Percentiles rank a stretch among this genome's conserved stretches.
Evolutionary conservation across 2,113 vertebrate species (phyloP).

Genomic region (Ivindomyrus marchei): DNA sequence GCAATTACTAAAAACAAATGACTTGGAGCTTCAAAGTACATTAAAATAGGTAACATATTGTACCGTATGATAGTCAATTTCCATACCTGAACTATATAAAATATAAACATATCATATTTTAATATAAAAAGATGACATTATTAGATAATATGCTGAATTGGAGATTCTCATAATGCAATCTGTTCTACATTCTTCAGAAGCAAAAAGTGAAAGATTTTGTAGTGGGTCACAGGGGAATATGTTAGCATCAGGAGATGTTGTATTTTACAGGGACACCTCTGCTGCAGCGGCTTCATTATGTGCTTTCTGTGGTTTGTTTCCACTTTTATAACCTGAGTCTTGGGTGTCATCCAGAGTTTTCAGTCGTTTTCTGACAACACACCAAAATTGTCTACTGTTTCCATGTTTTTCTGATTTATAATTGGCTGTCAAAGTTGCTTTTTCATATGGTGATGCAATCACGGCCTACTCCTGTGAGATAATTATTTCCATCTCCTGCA

Average conservation of each 20-base stretch:
- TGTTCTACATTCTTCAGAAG: not conserved
- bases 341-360: not conserved
- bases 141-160: not conserved
- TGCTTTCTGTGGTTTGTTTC: not conserved
- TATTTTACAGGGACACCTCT: not conserved
- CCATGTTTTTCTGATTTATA: not conserved
- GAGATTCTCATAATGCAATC: not conserved
- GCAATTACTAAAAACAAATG: not conserved
- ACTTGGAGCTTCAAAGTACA: not conserved
- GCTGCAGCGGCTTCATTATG: not conserved
- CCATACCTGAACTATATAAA: not conserved
- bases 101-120: not conserved
- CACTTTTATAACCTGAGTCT: not conserved
- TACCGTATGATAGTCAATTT: not conserved
- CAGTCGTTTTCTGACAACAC: not conserved
- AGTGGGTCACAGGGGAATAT: not conserved
- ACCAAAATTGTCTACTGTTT: not conserved
- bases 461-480: conserved; percentile 6
- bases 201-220: not conserved
- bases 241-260: not conserved
- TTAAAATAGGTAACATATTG: conserved; percentile 3
- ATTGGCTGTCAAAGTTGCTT: conserved; percentile 2
- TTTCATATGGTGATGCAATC: conserved; percentile 9
- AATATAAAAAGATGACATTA: not conserved
- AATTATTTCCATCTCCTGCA: not conserved